Evolutionary conservation across 2,113 vertebrate genomes (phyloP), one percentile per base, ranked within the genome.

Genomic region (Meles meles): DNA sequence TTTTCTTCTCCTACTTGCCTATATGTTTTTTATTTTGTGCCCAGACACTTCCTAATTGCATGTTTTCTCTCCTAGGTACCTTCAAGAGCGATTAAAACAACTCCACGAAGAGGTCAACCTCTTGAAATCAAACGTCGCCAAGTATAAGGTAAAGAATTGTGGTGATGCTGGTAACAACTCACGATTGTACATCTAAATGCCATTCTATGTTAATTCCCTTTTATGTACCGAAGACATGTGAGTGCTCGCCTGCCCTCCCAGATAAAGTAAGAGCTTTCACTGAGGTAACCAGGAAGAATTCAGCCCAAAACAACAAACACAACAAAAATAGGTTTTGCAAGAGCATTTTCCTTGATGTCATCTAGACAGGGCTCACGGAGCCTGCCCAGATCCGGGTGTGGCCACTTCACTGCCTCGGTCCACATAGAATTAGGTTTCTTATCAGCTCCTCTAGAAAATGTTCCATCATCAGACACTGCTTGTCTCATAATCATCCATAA

Each of bases 21-120:
- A 29, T 49, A 1, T 87, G 44, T 63, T n/a, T 91, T 79, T 80
- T 39, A 1, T 44, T 23, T 63, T 65, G 18, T 3, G 7, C 27
- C 29, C 83, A 81, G 57, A 67, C 42, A 31, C 84, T 77, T 69
- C 42, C 49, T 47, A 5, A 12, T 39, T 87, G 15, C 25, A 7
- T 79, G 2, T 90, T 6, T 90, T 96, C 97, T 97, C 98, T 97
- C 97, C 88, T 97, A 99, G 99, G 96, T 99, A 99, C 98, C 99
- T 99, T 96, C 99, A 99, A 85, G 99, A 99, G 94, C 98, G 99
- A 96, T 98, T 99, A 95, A 99, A 99, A 97, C 99, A 99, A 94
- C 99, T 99, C 89, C 99, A 99, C 65, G 99, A 99, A 90, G 99
- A 99, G 98, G 99, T 99, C 96, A 99, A 98, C 97, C 98, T 99